Evolutionary conservation across 2,113 vertebrate genomes (phyloP), one percentile per base, ranked within the genome.

Genomic region (Montifringilla adamsi): DNA sequence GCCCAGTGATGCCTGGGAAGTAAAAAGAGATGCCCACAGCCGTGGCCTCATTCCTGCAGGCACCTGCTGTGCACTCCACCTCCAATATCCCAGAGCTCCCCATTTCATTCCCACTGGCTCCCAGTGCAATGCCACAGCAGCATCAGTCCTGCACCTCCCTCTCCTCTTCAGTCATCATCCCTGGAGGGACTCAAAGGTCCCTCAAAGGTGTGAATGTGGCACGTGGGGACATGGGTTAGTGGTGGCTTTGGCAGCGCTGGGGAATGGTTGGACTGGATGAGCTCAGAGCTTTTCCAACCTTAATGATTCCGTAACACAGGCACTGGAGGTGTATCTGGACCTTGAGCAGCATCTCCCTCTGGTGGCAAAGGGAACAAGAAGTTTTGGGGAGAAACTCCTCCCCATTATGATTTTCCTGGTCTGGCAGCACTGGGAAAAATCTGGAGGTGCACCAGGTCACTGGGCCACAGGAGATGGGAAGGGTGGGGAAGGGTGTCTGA

Each of bases 271-370:
- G 21, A 55, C 30, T 69, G 30, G 1, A 19, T 11, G 41, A 83
- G 13, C n/a, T 83, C 20, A 76, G 79, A 52, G 26, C 79, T 77
- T 70, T 56, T 63, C 31, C 56, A 49, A 4, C 55, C 18, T 20
- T 4, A 37, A 28, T 19, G 26, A 15, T 33, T 84, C 49, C 15
- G 0, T 22, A 60, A n/a, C 28, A 22, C 2, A 1, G 33, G 39
- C 12, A 0, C 22, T 11, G 43, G 31, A 18, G 19, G 72, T 31
- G n/a, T 0, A 0, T 14, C 78, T 27, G 33, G 33, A 70, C 13
- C 35, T 70, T 89, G 79, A 70, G 69, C 91, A 68, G 68, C 85
- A 94, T 85, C 95, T 94, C 95, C 94, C 95, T 97, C 97, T 95
- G 68, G 76, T 89, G 97, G 96, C 83, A 50, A 33, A 70, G 21